Evolutionary conservation across 2,113 vertebrate species (phyloP).

Genomic region (Ardeotis arabs): DNA sequence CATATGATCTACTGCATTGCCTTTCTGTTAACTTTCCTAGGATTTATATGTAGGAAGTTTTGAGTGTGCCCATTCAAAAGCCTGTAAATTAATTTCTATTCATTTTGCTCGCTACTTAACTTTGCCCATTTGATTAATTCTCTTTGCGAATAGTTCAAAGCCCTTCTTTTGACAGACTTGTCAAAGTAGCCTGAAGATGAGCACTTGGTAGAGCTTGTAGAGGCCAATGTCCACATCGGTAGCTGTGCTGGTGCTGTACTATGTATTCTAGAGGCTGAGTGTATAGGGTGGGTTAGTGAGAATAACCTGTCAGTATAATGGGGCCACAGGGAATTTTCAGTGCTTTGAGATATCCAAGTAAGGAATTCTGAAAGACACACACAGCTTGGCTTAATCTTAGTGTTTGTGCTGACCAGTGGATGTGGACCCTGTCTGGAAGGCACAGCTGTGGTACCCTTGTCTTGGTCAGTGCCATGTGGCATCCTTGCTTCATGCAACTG

Average conservation of each 20-base stretch:
- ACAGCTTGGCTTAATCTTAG: not conserved
- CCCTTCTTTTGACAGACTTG: not conserved
- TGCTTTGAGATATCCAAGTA: not conserved
- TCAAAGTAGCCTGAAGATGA: not conserved
- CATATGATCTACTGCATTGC: not conserved
- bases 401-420: not conserved
- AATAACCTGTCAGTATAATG: not conserved
- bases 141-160: not conserved
- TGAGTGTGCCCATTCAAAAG: not conserved
- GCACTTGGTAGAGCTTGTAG: accelerated
- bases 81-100: not conserved
- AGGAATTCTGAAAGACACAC: not conserved
- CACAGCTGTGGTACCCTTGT: not conserved
- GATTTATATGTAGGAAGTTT: not conserved
- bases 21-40: not conserved
- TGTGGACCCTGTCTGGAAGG: not conserved
- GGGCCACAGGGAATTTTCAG: not conserved
- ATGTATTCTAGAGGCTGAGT: not conserved
- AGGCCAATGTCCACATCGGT: accelerated
- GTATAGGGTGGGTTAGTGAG: not conserved
- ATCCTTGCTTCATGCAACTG: not conserved
- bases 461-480: not conserved
- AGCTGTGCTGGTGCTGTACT: not conserved
- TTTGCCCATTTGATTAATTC: not conserved
- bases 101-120: not conserved